phyloP scores from a whole-genome alignment of 2,113 vertebrate genomes.

The Chiloscyllium plagiosum region DNA sequence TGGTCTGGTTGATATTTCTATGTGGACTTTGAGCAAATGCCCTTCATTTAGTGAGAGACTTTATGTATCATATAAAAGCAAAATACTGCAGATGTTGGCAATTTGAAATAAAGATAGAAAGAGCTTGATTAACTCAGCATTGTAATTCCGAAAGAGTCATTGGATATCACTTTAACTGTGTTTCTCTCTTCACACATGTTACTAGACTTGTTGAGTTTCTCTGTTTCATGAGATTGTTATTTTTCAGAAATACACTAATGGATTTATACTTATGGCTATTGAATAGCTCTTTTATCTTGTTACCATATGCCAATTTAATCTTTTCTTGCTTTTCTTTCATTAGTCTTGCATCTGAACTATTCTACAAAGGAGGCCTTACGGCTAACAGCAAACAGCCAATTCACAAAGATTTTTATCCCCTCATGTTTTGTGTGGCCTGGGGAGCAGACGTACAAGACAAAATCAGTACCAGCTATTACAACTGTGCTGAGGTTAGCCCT shows the following conservation, averaged over 20 bases:
- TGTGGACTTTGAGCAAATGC: not conserved
- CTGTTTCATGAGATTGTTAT: not conserved
- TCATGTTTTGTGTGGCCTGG: conserved; percentile 40
- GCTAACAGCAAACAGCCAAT: conserved; percentile 39
- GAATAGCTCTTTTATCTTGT: not conserved
- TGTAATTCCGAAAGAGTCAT: too few species aligned
- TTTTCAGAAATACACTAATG: not conserved
- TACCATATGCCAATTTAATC: not conserved
- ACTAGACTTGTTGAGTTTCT: too few species aligned
- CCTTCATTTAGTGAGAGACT: not conserved
- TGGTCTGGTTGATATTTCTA: not conserved
- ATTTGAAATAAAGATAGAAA: too few species aligned
- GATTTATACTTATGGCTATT: not conserved
- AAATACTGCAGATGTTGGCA: too few species aligned
- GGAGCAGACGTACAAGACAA: conserved; percentile 36
- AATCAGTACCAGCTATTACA: conserved; percentile 39
- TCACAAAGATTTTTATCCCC: conserved; percentile 42
- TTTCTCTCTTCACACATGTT: too few species aligned
- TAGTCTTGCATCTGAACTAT: conserved; percentile 39
- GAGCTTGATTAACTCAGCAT: too few species aligned
- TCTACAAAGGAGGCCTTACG: conserved; percentile 30
- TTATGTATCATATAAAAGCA: not conserved
- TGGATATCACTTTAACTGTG: too few species aligned
- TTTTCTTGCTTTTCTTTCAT: conserved; percentile 14
- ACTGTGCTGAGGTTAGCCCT: conserved; percentile 40